A percentile compares a stretch with the other conserved stretches of the same genome.
These are phyloP conservation scores for Zoanthus sociatus DNA, from an alignment of 92 coral and sea anemone species.

Conservation along the genomic window DNA sequence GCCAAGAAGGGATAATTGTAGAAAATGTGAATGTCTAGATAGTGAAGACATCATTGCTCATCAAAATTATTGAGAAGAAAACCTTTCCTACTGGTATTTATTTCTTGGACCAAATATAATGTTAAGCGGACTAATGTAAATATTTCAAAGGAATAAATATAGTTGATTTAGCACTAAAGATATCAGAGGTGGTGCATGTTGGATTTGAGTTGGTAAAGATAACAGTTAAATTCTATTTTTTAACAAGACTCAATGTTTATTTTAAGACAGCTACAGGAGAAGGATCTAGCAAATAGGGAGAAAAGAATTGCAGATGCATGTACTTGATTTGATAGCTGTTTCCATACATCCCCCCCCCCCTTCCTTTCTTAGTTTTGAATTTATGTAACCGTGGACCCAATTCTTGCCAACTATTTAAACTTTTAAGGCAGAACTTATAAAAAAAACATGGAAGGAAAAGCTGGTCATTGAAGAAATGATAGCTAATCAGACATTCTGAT, in stretches of 20 bases:
- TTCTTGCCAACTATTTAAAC: neutral
- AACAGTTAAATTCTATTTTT: no score
- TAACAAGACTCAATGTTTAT: neutral
- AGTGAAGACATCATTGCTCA: no score
- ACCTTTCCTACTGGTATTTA: no score
- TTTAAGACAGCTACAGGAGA: neutral
- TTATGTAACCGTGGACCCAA: neutral
- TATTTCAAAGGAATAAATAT: no score
- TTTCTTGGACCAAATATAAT: no score
- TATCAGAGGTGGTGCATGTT: no score
- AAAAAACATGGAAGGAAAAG: neutral
- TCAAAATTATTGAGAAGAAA: no score
- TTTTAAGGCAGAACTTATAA: neutral
- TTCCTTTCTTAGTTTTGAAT: neutral
- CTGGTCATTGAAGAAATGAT: neutral
- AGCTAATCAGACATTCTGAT: neutral
- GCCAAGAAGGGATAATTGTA: no score
- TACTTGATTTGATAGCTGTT: neutral
- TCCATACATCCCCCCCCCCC: neutral
- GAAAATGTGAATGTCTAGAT: no score
- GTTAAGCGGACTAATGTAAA: no score
- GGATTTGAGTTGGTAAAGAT: no score
- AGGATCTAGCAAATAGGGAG: neutral
- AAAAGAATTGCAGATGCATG: neutral
- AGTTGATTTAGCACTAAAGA: no score